A percentile compares a stretch with the other conserved stretches of the same genome.
Evolutionary conservation across 1,140 invertebrate species (phyloP).

Genomic region (Drosophila nigrodunni): DNA sequence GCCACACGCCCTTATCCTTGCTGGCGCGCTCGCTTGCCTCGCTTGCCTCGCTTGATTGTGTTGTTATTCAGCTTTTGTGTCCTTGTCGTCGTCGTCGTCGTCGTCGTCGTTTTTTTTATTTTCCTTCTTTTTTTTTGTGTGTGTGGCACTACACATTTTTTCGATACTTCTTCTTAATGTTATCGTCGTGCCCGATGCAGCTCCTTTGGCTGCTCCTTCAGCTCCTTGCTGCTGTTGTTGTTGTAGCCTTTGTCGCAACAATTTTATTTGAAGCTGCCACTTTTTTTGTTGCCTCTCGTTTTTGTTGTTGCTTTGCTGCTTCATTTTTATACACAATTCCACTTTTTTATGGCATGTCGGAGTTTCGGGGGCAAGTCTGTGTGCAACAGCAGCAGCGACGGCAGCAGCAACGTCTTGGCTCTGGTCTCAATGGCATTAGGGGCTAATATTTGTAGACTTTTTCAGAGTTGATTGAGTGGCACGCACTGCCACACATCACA

Average conservation of each 20-base stretch:
- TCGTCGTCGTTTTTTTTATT: conserved; percentile 28
- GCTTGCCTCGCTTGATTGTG: conserved; percentile 76
- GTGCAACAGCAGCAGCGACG: conserved; percentile 13
- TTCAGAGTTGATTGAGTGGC: conserved; percentile 83
- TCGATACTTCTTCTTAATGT: conserved; percentile 82
- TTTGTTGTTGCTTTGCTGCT: conserved; percentile 51
- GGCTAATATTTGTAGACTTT: conserved; percentile 84
- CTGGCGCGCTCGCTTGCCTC: conserved; percentile 42
- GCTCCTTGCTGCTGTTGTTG: conserved; percentile 43
- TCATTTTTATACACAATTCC: conserved; percentile 82
- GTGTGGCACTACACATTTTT: conserved; percentile 78
- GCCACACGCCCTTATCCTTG: conserved; percentile 5
- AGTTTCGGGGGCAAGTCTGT: conserved; percentile 31
- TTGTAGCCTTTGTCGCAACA: conserved; percentile 78
- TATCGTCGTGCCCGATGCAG: conserved; percentile 72
- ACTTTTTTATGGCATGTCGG: conserved; percentile 69
- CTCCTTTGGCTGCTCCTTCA: conserved; percentile 62
- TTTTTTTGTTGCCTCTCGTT: conserved; percentile 56
- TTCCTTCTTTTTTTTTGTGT: conserved; percentile 40
- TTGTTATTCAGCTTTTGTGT: conserved; percentile 82
- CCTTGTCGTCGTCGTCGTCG: conserved; percentile 59
- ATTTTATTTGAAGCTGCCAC: conserved; percentile 83
- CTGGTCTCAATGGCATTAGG: conserved; percentile 82
- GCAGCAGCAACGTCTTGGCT: conserved; percentile 55
- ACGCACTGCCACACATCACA: conserved; percentile 72